Evolutionary conservation across 2,797 vertebrate genomes (phyloP).

Genomic region (Mionectes olivaceus): DNA sequence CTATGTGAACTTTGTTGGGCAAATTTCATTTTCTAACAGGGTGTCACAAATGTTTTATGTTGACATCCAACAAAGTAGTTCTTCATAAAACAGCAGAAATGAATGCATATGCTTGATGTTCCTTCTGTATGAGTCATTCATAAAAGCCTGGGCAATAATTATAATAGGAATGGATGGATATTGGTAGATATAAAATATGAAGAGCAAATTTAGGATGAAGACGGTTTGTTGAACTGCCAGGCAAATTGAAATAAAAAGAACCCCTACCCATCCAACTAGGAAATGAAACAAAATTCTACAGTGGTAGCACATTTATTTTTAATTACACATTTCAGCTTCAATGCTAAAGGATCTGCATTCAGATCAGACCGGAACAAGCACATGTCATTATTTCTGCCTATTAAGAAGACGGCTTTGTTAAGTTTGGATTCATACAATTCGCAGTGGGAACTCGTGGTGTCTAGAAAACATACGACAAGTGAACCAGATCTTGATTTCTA

Average conservation of each 20-base stretch:
- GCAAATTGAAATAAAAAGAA: constrained; percentile 32
- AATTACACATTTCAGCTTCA: constrained; percentile 30
- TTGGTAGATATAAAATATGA: constrained; percentile 1
- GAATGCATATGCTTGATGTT: constrained; percentile 19
- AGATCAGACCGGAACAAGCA: not conserved
- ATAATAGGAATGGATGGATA: not conserved
- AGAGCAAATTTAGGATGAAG: constrained; percentile 27
- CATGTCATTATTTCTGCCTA: not conserved
- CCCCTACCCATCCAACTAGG: not conserved
- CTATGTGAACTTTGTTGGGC: not conserved
- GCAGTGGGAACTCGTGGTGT: not conserved
- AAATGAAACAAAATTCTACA: not conserved
- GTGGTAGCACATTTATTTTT: not conserved
- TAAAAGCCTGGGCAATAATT: constrained; percentile 39
- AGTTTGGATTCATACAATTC: constrained; percentile 16
- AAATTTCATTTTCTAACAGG: constrained; percentile 48
- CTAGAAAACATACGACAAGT: not conserved
- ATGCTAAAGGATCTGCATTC: constrained; percentile 17
- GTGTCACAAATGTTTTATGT: constrained; percentile 32
- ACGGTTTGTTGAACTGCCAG: not conserved
- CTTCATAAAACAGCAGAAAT: constrained; percentile 18
- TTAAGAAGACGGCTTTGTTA: constrained; percentile 46
- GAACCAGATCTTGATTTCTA: not conserved
- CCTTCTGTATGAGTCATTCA: not conserved
- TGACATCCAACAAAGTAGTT: constrained; percentile 25